A percentile compares a stretch with the other conserved stretches of the same genome.
Conservation (phyloP, 2,888 invertebrate species). For the Pogonocherus hispidulus region DNA sequence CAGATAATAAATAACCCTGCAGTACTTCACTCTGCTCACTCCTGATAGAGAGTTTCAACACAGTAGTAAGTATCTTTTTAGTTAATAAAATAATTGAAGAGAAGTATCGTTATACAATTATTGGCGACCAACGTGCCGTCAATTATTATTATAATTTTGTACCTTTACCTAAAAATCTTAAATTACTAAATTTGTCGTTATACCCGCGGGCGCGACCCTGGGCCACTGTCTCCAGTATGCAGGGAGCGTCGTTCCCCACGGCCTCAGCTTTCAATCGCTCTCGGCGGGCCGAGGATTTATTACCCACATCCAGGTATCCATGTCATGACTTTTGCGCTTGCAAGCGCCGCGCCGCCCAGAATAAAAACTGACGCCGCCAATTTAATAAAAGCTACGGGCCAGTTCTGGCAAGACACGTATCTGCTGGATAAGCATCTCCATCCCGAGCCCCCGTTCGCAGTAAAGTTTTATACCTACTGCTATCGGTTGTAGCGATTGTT, state of each 20-base stretch:
- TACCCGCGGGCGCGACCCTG: background rate
- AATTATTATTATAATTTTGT: too few relatives aligned
- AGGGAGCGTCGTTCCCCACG: conserved; percentile 51
- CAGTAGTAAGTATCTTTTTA: too few relatives aligned
- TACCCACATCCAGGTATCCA: conserved; percentile 53
- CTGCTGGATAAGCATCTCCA: conserved; percentile 54
- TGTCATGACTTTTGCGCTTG: conserved; percentile 50
- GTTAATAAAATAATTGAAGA: too few relatives aligned
- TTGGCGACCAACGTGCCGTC: too few relatives aligned
- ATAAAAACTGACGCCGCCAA: conserved; percentile 59
- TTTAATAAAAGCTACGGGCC: conserved; percentile 57
- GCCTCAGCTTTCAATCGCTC: conserved; percentile 58
- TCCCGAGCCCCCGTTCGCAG: background rate
- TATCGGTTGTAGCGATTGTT: background rate
- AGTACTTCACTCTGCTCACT: too few relatives aligned
- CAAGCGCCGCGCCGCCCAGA: conserved; percentile 51
- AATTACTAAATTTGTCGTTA: too few relatives aligned
- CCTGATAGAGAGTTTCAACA: too few relatives aligned
- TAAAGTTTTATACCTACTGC: background rate
- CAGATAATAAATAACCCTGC: too few relatives aligned
- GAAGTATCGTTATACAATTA: too few relatives aligned
- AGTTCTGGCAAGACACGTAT: conserved; percentile 53
- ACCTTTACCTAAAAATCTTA: too few relatives aligned
- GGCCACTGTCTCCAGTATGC: conserved; percentile 46
- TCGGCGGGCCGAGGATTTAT: conserved; percentile 50